Percentiles rank a stretch among this genome's conserved stretches.
Evolutionary conservation across 2,888 invertebrate species (phyloP).

Genomic region (Diaperis boleti): DNA sequence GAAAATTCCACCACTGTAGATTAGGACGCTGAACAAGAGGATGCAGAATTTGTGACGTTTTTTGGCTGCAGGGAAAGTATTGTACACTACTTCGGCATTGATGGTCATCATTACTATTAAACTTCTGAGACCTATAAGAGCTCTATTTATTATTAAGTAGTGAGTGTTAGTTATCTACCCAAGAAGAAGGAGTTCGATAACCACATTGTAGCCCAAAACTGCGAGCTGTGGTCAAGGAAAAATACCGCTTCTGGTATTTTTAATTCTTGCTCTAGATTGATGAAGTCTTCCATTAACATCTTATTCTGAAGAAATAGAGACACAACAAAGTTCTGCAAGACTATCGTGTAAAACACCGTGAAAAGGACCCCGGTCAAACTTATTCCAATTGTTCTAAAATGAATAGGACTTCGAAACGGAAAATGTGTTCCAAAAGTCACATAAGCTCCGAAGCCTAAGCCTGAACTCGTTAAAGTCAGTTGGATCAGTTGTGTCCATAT

Average conservation of each 20-base stretch:
- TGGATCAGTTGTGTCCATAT: constrained; percentile 33
- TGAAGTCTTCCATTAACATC: constrained; percentile 11
- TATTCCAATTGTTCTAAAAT: constrained; percentile 30
- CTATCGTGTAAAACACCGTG: constrained; percentile 5
- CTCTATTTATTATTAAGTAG: too few relatives aligned
- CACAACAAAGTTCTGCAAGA: constrained; percentile 11
- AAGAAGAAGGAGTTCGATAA: constrained; percentile 13
- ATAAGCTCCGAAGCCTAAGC: constrained; percentile 38
- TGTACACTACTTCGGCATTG: constrained; percentile 12
- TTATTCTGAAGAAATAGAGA: constrained; percentile 10
- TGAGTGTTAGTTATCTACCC: background rate
- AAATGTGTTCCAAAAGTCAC: constrained; percentile 28
- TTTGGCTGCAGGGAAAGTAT: background rate
- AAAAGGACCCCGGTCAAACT: constrained; percentile 6
- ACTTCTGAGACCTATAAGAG: constrained; percentile 15
- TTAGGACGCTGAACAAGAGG: constrained; percentile 4
- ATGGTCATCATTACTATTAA: constrained; percentile 22
- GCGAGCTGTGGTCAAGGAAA: constrained; percentile 2
- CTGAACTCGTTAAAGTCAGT: constrained; percentile 16
- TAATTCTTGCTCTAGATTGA: constrained; percentile 3
- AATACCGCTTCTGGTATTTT: constrained; percentile 22
- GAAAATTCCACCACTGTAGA: constrained; percentile 8
- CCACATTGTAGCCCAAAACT: constrained; percentile 22
- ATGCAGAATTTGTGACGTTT: constrained; percentile 4
- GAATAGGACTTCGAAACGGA: constrained; percentile 32